phyloP scores from a whole-genome alignment of 2,888 invertebrate genomes.

The Orthonevra nobilis region DNA sequence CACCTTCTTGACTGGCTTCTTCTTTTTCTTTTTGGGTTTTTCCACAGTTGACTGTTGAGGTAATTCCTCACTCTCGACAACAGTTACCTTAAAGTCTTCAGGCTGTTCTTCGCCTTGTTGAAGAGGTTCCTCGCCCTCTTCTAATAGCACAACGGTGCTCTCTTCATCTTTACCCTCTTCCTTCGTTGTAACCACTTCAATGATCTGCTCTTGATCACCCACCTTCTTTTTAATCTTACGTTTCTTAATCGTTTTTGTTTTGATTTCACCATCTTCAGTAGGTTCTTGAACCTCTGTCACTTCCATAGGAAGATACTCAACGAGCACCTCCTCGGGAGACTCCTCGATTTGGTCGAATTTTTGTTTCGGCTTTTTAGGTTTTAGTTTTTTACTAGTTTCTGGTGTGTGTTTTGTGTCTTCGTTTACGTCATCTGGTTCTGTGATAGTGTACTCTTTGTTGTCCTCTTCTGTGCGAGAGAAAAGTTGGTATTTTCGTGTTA shows the following conservation, averaged over 20 bases:
- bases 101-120: slow-evolving; percentile 54
- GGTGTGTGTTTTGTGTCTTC: slow-evolving; percentile 78
- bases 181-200: slow-evolving; percentile 74
- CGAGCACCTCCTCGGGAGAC: slow-evolving; percentile 74
- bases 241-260: slow-evolving; percentile 73
- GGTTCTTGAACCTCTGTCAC: slow-evolving; percentile 71
- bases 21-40: slow-evolving; percentile 74
- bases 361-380: slow-evolving; percentile 75
- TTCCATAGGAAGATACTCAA: slow-evolving; percentile 75
- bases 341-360: slow-evolving; percentile 76
- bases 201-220: slow-evolving; percentile 74
- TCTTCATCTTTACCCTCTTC: slow-evolving; percentile 76
- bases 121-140: slow-evolving; percentile 72
- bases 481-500: slow-evolving; percentile 72
- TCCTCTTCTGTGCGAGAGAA: slow-evolving; percentile 77
- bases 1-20: slow-evolving; percentile 74
- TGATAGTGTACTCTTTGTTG: slow-evolving; percentile 79
- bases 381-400: slow-evolving; percentile 73
- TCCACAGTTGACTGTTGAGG: slow-evolving; percentile 69
- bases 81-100: slow-evolving; percentile 67
- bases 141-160: slow-evolving; percentile 72
- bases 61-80: slow-evolving; percentile 69
- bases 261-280: slow-evolving; percentile 72
- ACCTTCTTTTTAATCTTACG: slow-evolving; percentile 75
- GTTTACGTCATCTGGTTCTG: slow-evolving; percentile 79